Percentiles rank a stretch among this genome's conserved stretches.
Conservation (phyloP, 2,113 vertebrate genomes). For the Chamaetylas fuelleborni region DNA sequence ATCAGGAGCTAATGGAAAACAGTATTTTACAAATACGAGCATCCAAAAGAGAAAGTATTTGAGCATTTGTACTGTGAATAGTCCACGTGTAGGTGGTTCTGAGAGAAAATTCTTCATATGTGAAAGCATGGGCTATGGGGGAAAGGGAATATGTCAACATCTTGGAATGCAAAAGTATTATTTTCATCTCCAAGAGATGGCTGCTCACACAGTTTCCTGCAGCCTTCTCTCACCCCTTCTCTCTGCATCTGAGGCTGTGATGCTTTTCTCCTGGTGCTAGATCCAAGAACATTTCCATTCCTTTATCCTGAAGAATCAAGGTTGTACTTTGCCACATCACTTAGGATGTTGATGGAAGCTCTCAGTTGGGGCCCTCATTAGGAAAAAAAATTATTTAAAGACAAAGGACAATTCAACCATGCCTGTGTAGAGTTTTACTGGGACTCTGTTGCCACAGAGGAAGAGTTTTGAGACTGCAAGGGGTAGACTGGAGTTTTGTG, state of each 20-base stretch:
- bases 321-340: not conserved
- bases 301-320: not conserved
- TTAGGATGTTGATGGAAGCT: not conserved
- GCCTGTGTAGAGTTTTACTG: not conserved
- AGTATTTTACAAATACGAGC: not conserved
- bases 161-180: not conserved
- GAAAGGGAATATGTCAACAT: not conserved
- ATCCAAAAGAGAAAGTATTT: not conserved
- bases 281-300: not conserved
- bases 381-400: not conserved
- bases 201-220: not conserved
- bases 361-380: not conserved
- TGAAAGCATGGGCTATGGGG: not conserved
- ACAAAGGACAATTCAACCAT: not conserved
- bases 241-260: not conserved
- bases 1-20: not conserved
- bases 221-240: not conserved
- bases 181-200: not conserved
- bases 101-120: not conserved
- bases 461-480: not conserved
- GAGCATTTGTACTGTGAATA: not conserved
- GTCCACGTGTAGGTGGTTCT: not conserved
- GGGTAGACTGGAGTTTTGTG: not conserved
- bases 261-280: not conserved
- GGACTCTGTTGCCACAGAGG: not conserved